Evolutionary conservation across 1,140 invertebrate species (phyloP), one percentile per base, ranked within the genome.

Genomic region (Mylabris phalerata): DNA sequence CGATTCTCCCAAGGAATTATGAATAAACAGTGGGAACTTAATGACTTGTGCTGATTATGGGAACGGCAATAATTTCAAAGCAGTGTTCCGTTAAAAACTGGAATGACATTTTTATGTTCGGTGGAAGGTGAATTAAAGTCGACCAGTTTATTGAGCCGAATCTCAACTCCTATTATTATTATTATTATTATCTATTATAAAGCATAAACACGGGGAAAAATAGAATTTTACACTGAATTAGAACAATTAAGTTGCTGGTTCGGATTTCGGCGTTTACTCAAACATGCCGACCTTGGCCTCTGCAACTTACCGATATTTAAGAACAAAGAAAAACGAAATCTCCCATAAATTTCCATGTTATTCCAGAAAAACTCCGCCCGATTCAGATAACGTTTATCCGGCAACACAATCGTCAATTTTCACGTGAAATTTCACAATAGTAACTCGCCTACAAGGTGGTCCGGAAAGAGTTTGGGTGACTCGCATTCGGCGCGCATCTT

Each of bases 21-120:
- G 67, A 71, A 70, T 69, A 72, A 68, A 65, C 66, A 71, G 70
- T 70, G 68, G 70, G 67, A 67, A 68, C 68, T 71, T 71, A 71
- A 71, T 71, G 70, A 71, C 68, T 71, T 71, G 70, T 69, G 70
- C 67, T 71, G 70, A 71, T 71, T 71, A 68, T 69, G 66, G 68
- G 67, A 70, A 71, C 66, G 68, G 67, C 67, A 71, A 69, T 71
- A 71, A 71, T 69, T 69, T 66, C 62, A 66, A 61, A 57, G 66
- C 67, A 68, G 63, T 67, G 69, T 69, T 71, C 67, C 67, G 67
- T 69, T 71, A 69, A 71, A 67, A 63, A 67, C 64, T 60, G 62
- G 61, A 66, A 65, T 67, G 67, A 60, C 67, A 65, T 67, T 65
- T 65, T 65, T 65, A 65, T 67, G 61, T 62, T 62, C 48, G 50